phyloP scores from a whole-genome alignment of 2,888 invertebrate species.

The Orthosia incerta region DNA sequence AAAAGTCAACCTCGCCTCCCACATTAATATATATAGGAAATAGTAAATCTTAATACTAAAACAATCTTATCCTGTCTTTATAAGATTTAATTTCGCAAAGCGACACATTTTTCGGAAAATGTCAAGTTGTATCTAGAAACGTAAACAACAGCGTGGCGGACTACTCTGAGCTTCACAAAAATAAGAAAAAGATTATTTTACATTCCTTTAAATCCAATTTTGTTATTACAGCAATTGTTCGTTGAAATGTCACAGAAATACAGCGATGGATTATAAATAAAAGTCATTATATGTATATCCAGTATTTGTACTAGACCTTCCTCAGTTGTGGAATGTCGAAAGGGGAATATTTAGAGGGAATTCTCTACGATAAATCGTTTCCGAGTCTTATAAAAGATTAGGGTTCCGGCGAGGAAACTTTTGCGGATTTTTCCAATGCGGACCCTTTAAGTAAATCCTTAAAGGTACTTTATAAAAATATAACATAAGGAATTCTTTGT shows the following conservation, averaged over 20 bases:
- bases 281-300: slow-evolving; percentile 48
- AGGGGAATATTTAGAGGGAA: slow-evolving; percentile 56
- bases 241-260: slow-evolving; percentile 43
- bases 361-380: slow-evolving; percentile 61
- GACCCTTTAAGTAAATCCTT: slow-evolving; percentile 49
- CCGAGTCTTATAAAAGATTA: slow-evolving; percentile 64
- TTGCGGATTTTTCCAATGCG: slow-evolving; percentile 45
- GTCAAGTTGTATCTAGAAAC: slow-evolving; percentile 53
- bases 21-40: slow-evolving; percentile 5
- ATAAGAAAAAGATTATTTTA: slow-evolving; percentile 32
- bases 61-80: slow-evolving; percentile 6
- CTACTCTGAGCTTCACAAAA: slow-evolving; percentile 41
- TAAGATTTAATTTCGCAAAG: slow-evolving; percentile 39
- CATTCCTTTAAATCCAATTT: slow-evolving; percentile 48
- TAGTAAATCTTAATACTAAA: slow-evolving; percentile 11
- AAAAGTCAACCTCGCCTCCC: slow-evolving; percentile 6
- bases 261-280: slow-evolving; percentile 62
- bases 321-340: slow-evolving; percentile 53
- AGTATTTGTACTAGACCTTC: slow-evolving; percentile 48
- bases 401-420: slow-evolving; percentile 44
- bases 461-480: slow-evolving; percentile 52
- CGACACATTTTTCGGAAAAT: slow-evolving; percentile 36
- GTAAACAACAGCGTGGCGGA: slow-evolving; percentile 43
- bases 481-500: slow-evolving; percentile 42
- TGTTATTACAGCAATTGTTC: slow-evolving; percentile 47